Evolutionary conservation across 1,140 invertebrate genomes (phyloP), one percentile per base, ranked within the genome.

Genomic region (Coenobita brevimanus): DNA sequence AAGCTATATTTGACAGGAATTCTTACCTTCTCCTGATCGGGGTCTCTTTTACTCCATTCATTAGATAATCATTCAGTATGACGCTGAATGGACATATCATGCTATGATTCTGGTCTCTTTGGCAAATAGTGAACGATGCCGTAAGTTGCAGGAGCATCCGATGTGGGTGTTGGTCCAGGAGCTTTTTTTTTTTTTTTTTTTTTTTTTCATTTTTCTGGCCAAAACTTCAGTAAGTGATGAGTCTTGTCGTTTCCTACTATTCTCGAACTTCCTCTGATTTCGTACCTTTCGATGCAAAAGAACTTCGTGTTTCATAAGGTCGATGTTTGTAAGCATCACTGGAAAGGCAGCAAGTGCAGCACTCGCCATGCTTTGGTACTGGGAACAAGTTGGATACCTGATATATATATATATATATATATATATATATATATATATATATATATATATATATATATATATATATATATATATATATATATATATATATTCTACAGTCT

Each of bases 21-120:
- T 36, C 64, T 36, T 69, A 30, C 64, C 64, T 69, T 69, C 10
- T 69, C 64, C n/a, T n/a, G n/a, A n/a, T n/a, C n/a, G n/a, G n/a
- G n/a, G 8, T 27, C 64, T 69, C 24, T 69, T 36, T 69, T 69
- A 10, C 10, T 6, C 64, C 64, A 69, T 2, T 69, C 10, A 6
- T 36, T 10, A 69, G 64, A 27, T 3, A 69, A 36, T 36, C 64
- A 69, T 36, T 69, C 30, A 13, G 30, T 13, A 27, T 69, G 64
- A 36, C 64, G 3, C 64, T 69, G 30, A 36, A 69, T 13, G 33
- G 64, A 69, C 2, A 36, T 36, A 27, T 69, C 64, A 69, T 69
- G 30, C 38, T 69, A 27, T 69, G 64, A 69, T 36, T 69, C 30
- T 27, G 64, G 64, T 17, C 64, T 69, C 38, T 10, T 3, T 30